Evolutionary conservation across 2,888 invertebrate species (phyloP).

Genomic region (Lithodes maja): DNA sequence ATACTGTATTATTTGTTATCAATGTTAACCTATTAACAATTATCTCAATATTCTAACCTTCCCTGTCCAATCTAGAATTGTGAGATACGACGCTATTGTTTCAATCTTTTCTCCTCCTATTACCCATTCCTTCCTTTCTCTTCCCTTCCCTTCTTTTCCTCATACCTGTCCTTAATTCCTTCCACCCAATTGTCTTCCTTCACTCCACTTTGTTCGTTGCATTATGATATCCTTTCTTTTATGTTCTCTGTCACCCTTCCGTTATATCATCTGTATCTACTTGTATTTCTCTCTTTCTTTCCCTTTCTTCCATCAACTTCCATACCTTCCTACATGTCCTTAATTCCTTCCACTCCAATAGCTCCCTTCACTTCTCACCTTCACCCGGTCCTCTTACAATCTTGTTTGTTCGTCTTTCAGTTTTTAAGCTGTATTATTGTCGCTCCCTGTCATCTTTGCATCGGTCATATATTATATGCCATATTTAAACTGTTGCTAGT

Average conservation of each 20-base stretch:
- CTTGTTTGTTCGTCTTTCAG: background rate
- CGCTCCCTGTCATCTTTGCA: too few species aligned
- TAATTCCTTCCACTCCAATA: background rate
- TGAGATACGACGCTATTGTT: background rate
- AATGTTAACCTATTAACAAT: too few species aligned
- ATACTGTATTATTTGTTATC: too few species aligned
- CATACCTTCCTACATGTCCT: background rate
- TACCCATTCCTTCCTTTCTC: background rate
- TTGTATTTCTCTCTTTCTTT: background rate
- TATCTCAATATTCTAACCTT: too few species aligned
- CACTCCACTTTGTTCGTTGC: background rate
- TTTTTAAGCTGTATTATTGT: background rate
- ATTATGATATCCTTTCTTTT: background rate
- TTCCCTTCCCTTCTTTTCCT: background rate
- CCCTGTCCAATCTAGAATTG: too few species aligned
- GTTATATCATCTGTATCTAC: background rate
- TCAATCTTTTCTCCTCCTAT: background rate
- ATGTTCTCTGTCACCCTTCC: background rate
- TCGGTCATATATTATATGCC: too few species aligned
- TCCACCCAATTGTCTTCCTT: background rate
- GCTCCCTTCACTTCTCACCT: background rate
- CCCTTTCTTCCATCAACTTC: background rate
- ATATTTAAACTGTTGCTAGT: too few species aligned
- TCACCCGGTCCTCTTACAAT: background rate
- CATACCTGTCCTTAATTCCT: background rate